Evolutionary conservation across 2,113 vertebrate genomes (phyloP).

Genomic region (Equus quagga): DNA sequence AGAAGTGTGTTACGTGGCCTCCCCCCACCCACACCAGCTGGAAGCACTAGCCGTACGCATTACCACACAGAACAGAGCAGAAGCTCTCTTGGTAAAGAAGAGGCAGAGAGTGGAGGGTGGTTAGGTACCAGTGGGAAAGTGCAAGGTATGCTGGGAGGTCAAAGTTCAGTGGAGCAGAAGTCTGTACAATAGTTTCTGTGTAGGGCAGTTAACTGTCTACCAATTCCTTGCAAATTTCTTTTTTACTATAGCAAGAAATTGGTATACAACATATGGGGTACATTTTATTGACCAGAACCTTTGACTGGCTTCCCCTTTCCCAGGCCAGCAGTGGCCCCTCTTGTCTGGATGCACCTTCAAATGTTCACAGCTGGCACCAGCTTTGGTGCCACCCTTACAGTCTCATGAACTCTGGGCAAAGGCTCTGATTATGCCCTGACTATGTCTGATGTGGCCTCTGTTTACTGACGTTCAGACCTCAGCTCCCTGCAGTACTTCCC

Average conservation of each 20-base stretch:
- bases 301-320: not conserved
- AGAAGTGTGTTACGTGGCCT: not conserved
- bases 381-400: not conserved
- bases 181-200: not conserved
- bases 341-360: too few relatives aligned
- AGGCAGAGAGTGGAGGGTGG: not conserved
- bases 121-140: not conserved
- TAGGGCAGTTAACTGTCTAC: not conserved
- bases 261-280: not conserved
- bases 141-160: not conserved
- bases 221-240: not conserved
- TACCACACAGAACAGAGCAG: not conserved
- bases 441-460: not conserved
- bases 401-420: not conserved
- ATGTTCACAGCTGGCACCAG: too few relatives aligned
- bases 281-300: not conserved
- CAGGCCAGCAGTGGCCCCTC: not conserved
- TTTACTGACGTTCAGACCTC: not conserved
- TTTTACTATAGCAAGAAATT: not conserved
- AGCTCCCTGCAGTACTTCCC: not conserved
- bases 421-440: not conserved
- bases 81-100: not conserved
- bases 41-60: not conserved
- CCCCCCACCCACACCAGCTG: too few relatives aligned
- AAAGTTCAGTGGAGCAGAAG: not conserved